Percentiles rank a stretch among this genome's conserved stretches.
Evolutionary conservation across 2,888 invertebrate genomes (phyloP).

Genomic region (Aspidapion aeneum): DNA sequence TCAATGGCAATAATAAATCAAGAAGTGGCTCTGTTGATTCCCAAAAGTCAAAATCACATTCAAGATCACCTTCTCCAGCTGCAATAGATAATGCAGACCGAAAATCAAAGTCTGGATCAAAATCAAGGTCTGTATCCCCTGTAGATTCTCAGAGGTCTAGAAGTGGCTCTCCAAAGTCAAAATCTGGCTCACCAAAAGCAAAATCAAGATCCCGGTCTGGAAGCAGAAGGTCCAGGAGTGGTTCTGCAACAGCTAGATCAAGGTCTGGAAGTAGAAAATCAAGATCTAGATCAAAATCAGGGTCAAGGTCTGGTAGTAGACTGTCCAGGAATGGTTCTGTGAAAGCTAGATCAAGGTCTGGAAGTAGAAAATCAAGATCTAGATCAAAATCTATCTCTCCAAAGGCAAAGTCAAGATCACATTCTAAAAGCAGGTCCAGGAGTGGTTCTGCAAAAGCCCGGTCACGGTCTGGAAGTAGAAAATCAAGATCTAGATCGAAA

Average conservation of each 20-base stretch:
- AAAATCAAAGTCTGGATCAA: conserved; percentile 37
- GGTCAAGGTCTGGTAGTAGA: conserved; percentile 18
- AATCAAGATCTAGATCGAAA: not conserved
- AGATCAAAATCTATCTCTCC: conserved; percentile 7
- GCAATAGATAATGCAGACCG: conserved; percentile 12
- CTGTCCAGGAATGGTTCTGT: conserved; percentile 7
- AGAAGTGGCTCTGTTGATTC: conserved; percentile 4
- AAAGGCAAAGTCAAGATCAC: conserved; percentile 29
- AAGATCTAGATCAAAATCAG: conserved; percentile 25
- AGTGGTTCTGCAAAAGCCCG: not conserved
- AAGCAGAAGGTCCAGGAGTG: conserved; percentile 35
- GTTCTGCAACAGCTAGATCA: conserved; percentile 35
- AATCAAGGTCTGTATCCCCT: conserved; percentile 27
- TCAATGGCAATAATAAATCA: not conserved
- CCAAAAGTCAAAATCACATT: conserved; percentile 3
- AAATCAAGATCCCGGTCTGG: conserved; percentile 35
- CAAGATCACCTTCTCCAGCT: not conserved
- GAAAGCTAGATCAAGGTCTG: conserved; percentile 18
- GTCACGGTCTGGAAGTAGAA: conserved; percentile 17
- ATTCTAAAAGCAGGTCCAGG: not conserved
- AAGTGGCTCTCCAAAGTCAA: conserved; percentile 30
- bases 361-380: conserved; percentile 18
- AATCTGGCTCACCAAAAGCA: conserved; percentile 30
- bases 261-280: conserved; percentile 22
- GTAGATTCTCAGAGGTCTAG: conserved; percentile 20